Evolutionary conservation across 37 sponge, comb jelly and placozoan species (phyloP).

Genomic region (Chondrilla cf. caribensis): DNA sequence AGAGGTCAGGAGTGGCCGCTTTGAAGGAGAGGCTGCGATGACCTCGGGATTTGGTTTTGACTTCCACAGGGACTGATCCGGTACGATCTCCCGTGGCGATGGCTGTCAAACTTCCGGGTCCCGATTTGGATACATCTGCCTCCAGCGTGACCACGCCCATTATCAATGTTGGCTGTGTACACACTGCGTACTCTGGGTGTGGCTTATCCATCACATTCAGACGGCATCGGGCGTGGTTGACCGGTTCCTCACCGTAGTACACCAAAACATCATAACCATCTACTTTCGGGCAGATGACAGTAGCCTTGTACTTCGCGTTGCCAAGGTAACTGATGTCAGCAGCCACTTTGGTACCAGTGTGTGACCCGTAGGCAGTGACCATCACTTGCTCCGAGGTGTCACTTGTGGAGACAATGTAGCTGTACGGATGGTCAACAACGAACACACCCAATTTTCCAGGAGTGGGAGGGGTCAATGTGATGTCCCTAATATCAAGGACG

Average conservation of each 20-base stretch:
- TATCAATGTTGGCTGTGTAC: neutral
- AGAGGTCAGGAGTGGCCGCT: conserved; percentile 43
- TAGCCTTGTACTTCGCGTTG: conserved; percentile 32
- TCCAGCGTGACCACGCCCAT: neutral
- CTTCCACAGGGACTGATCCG: conserved; percentile 16
- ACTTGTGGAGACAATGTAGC: conserved; percentile 42
- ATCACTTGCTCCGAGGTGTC: conserved; percentile 24
- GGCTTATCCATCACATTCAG: conserved; percentile 15
- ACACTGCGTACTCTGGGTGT: conserved; percentile 10
- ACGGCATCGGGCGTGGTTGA: conserved; percentile 5
- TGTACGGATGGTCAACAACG: conserved; percentile 38
- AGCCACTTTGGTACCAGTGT: conserved; percentile 30
- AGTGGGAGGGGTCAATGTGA: conserved; percentile 27
- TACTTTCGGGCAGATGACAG: conserved; percentile 26
- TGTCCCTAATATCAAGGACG: conserved; percentile 34
- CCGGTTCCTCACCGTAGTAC: conserved; percentile 44
- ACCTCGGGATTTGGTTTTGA: conserved; percentile 26
- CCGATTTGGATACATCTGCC: conserved; percentile 29
- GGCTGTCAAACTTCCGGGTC: conserved; percentile 38
- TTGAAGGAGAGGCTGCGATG: conserved; percentile 44
- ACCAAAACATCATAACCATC: conserved; percentile 51
- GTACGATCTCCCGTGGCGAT: conserved; percentile 39
- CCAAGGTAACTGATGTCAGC: conserved; percentile 29
- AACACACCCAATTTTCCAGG: conserved; percentile 33
- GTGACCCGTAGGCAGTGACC: conserved; percentile 28